These are phyloP conservation scores for Patagioenas fasciata DNA, from an alignment of 2,113 vertebrate species.

Conservation along the genomic window DNA sequence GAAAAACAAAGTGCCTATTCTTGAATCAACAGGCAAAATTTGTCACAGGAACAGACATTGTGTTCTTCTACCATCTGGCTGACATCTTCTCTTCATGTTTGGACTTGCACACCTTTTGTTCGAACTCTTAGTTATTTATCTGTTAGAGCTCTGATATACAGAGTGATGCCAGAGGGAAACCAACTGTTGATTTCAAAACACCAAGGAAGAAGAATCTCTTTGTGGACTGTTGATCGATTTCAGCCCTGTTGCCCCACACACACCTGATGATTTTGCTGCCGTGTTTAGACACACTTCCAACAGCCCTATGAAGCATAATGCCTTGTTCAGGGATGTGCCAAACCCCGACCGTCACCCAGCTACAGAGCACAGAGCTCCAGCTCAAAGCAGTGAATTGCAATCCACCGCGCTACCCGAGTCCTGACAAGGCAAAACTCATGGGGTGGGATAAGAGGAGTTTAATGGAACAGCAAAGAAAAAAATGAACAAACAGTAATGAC, in stretches of 20 bases:
- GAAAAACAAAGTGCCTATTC: slow-evolving; percentile 23
- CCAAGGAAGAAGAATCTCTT: neutral
- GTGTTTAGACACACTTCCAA: neutral
- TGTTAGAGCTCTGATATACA: neutral
- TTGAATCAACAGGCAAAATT: neutral
- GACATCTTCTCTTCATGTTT: neutral
- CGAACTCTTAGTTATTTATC: neutral
- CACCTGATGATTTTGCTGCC: neutral
- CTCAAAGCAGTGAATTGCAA: neutral
- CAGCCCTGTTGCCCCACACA: neutral
- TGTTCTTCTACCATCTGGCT: neutral
- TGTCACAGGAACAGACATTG: neutral
- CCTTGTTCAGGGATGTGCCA: neutral
- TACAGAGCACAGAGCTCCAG: neutral
- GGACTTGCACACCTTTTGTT: neutral
- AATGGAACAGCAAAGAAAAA: no score
- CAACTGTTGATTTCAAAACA: neutral
- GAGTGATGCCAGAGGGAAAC: neutral
- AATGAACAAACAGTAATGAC: no score
- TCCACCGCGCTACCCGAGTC: neutral
- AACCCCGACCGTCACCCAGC: neutral
- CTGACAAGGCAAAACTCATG: no score
- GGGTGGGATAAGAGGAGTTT: no score
- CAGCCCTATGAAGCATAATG: neutral
- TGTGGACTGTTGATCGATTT: neutral